phyloP scores from a whole-genome alignment of 2,888 invertebrate species.

The Mimas tiliae region DNA sequence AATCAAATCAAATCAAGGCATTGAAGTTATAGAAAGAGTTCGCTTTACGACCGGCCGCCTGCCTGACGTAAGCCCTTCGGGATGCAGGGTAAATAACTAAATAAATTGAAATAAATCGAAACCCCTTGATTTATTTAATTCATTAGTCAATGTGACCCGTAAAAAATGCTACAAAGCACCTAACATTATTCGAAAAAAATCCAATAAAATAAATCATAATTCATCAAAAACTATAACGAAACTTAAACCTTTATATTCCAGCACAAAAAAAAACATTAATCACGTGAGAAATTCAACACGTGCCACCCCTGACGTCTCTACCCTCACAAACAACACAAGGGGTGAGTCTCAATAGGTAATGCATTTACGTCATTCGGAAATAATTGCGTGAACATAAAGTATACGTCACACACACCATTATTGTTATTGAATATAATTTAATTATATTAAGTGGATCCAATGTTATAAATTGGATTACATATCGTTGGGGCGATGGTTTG shows the following conservation, averaged over 20 bases:
- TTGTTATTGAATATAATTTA: conserved; percentile 28
- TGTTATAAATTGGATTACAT: conserved; percentile 9
- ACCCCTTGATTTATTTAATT: no score
- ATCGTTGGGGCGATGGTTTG: background rate
- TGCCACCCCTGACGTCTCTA: conserved; percentile 36
- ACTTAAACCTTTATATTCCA: background rate
- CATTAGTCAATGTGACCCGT: no score
- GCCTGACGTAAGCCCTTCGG: no score
- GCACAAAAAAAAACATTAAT: conserved; percentile 38
- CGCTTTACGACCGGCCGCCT: no score
- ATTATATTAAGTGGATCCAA: conserved; percentile 13
- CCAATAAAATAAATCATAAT: background rate
- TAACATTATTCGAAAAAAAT: background rate
- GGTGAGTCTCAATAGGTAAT: conserved; percentile 42
- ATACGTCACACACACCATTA: conserved; percentile 40
- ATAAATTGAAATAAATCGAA: no score
- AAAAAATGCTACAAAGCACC: no score
- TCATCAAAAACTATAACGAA: background rate
- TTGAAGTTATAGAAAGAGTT: no score
- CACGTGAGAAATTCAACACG: conserved; percentile 50
- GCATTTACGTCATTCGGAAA: conserved; percentile 38
- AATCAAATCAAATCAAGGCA: no score
- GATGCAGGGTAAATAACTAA: no score
- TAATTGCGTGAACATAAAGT: conserved; percentile 39
- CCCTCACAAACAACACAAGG: conserved; percentile 38